Conservation (phyloP, 2,888 invertebrate species). For the Acleris emargana region DNA sequence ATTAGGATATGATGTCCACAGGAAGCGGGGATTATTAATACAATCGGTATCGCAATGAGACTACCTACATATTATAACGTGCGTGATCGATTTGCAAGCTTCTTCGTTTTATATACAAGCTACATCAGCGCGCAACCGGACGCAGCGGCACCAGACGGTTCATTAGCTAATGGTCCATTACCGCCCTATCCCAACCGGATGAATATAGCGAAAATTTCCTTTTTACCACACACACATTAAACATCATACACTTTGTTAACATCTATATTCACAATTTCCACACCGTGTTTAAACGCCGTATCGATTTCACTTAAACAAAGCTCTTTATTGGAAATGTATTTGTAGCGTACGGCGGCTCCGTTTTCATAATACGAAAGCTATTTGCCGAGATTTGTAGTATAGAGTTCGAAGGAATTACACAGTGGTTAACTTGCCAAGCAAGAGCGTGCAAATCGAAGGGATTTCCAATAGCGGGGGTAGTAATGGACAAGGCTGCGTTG, state of each 20-base stretch:
- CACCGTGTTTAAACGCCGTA: slow-evolving; percentile 11
- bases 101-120: slow-evolving; percentile 47
- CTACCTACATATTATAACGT: slow-evolving; percentile 24
- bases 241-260: background rate
- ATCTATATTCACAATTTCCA: slow-evolving; percentile 4
- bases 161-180: slow-evolving; percentile 53
- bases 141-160: slow-evolving; percentile 48
- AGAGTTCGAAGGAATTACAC: slow-evolving; percentile 58
- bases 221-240: slow-evolving; percentile 9
- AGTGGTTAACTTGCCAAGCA: slow-evolving; percentile 70
- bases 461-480: slow-evolving; percentile 68
- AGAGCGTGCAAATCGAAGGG: slow-evolving; percentile 56
- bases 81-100: slow-evolving; percentile 48
- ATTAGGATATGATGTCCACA: slow-evolving; percentile 30
- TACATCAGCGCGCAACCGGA: slow-evolving; percentile 52
- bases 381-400: slow-evolving; percentile 45
- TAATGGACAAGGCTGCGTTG: slow-evolving; percentile 61
- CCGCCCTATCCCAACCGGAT: slow-evolving; percentile 35
- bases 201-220: slow-evolving; percentile 24
- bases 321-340: slow-evolving; percentile 30
- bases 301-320: slow-evolving; percentile 31
- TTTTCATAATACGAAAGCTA: slow-evolving; percentile 32
- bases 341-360: slow-evolving; percentile 17
- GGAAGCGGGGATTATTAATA: slow-evolving; percentile 20
- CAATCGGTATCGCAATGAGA: slow-evolving; percentile 5